Conservation (phyloP, 2,113 vertebrate genomes). For the Neodontobutis hainanensis region DNA sequence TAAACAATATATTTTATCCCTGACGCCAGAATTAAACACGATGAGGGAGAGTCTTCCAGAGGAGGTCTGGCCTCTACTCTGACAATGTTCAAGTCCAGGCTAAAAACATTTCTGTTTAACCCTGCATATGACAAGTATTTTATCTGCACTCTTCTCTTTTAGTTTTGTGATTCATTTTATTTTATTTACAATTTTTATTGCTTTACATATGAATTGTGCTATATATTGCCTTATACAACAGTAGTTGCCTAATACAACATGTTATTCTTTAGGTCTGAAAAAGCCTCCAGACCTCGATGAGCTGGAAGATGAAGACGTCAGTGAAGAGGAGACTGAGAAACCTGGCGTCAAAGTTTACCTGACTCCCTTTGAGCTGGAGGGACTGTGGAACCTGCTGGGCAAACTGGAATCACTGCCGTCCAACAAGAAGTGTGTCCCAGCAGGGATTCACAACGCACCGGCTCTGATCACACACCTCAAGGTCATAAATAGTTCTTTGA, state of each 20-base stretch:
- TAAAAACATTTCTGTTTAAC: too few species aligned
- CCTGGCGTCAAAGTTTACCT: constrained; percentile 70
- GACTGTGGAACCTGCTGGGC: constrained; percentile 90
- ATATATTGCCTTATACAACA: too few species aligned
- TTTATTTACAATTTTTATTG: too few species aligned
- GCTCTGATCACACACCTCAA: constrained; percentile 89
- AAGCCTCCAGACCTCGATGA: constrained; percentile 51
- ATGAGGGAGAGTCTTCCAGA: too few species aligned
- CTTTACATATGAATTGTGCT: too few species aligned
- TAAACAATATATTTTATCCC: too few species aligned
- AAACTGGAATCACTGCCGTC: constrained; percentile 92
- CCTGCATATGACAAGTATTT: too few species aligned
- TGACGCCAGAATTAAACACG: too few species aligned
- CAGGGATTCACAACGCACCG: constrained; percentile 90
- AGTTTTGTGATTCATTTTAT: too few species aligned
- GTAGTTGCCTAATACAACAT: not conserved
- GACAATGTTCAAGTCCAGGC: too few species aligned
- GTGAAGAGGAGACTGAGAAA: constrained; percentile 46
- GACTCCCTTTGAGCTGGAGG: constrained; percentile 92
- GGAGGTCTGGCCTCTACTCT: too few species aligned
- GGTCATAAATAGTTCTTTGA: constrained; percentile 66
- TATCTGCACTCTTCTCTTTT: too few species aligned
- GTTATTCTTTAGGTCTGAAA: constrained; percentile 65
- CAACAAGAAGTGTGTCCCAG: constrained; percentile 94
- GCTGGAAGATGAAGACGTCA: constrained; percentile 35